Base-by-base conservation (phyloP, 2,888 invertebrate genomes). In the Margaritifera margaritifera region DNA sequence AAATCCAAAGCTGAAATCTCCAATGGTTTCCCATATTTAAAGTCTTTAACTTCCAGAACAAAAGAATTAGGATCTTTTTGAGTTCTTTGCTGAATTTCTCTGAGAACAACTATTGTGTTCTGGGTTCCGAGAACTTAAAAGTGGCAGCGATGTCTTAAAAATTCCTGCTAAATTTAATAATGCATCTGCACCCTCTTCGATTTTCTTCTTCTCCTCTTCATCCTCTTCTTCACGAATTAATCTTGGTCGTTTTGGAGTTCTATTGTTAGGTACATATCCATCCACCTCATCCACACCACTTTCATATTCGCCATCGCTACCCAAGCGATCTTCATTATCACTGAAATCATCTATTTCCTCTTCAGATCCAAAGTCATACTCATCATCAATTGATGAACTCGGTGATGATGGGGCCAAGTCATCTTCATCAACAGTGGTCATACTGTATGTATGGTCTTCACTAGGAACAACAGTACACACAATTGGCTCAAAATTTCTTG, bases 371-470 rank as follows among this genome's bases (percentile, higher is more conserved):
- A 89, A 89, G 71, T 89, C 89, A 72, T 89, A 90, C 67, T 88
- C 88, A 60, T 89, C 89, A 72, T 89, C 90, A 62, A 89, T 88
- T 50, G 88, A 89, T n/a, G 89, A 89, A 6, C 81, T 82, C 0
- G 87, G 91, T 3, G 87, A 85, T 15, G 78, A 75, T 31, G 83
- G 81, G 8, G 77, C 62, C 27, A 74, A 75, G 59, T 81, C 81
- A 50, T 80, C 81, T 24, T 81, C 79, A 52, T 72, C 70, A 27
- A 83, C 73, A 68, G 75, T 80, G 4, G 83, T 84, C 60, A 87
- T 86, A 75, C 95, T 96, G 91, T 97, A 97, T 65, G 96, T 96
- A 90, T 97, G 97, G 92, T 97, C 97, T 90, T 96, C 95, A 90
- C 95, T 96, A 0, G 96, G 95, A 84, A 95, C 95, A 66, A 94